Base-by-base conservation (phyloP, 2,797 vertebrate genomes). In the Galago senegalensis region DNA sequence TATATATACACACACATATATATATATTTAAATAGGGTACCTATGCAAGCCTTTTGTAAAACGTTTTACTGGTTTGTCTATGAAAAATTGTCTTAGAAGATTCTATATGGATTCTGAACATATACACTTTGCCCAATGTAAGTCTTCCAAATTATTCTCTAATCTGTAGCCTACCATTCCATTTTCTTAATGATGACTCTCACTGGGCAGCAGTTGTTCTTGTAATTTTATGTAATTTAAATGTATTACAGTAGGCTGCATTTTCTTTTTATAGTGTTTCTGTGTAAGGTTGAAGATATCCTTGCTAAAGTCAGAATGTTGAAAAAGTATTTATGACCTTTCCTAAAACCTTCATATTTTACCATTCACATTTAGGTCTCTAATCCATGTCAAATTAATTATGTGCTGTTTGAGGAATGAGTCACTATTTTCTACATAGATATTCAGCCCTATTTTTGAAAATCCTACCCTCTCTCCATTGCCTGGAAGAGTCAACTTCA, bases 371-470 rank as follows among this genome's bases (percentile, higher is more conserved):
- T 75, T 60, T 80, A 84, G 12, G 21, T 81, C 40, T 91, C 20
- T 34, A 80, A 61, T 67, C 6, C 25, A 76, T 18, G n/a, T 93
- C 69, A 91, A 82, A 65, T 65, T 80, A 81, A 92, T 89, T 89
- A 58, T 12, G 37, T 73, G 17, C 40, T 34, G 8, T 34, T 58
- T 83, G 16, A 91, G 63, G 53, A 87, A 63, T 82, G 60, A 40
- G 16, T 65, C 18, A 63, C 67, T 58, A 56, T 72, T 81, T 53
- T 20, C 18, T 60, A 21, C 76, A 29, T 53, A 20, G 7, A 25
- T 90, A 76, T 34, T 3, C 34, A 34, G 9, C 63, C 31, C 40
- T 10, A 63, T 43, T 86, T 85, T 96, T 89, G 7, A 69, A 89
- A 89, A 89, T 23, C 37, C 25, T 5, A 21, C 79, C 60, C 16